Conservation (phyloP, 2,113 vertebrate species). For the Macrotus californicus region DNA sequence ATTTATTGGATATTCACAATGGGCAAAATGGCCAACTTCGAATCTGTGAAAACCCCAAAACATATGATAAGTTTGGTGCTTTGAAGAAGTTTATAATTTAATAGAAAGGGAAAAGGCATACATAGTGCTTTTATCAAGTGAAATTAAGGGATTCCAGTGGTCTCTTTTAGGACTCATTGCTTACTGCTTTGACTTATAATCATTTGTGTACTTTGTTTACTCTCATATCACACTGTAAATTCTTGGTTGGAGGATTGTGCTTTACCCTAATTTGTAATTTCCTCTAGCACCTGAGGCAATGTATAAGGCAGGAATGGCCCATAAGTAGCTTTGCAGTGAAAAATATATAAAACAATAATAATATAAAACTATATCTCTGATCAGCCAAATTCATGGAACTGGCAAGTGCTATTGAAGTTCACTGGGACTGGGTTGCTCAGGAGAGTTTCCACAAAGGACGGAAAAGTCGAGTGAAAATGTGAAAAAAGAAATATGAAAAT, state of each 20-base stretch:
- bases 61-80: not conserved
- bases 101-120: not conserved
- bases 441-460: not conserved
- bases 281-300: not conserved
- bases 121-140: not conserved
- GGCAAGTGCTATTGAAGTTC: not conserved
- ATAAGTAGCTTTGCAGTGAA: not conserved
- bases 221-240: not conserved
- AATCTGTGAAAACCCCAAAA: not conserved
- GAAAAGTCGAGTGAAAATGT: not conserved
- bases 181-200: slow-evolving; percentile 6
- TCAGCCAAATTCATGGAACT: not conserved
- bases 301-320: not conserved
- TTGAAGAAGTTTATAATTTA: not conserved
- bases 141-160: not conserved
- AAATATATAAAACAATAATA: not conserved
- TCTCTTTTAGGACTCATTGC: not conserved
- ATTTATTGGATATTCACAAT: not conserved
- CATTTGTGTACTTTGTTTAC: not conserved
- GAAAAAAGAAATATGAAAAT: not conserved
- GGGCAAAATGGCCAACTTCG: not conserved
- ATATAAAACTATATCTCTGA: not conserved
- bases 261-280: slow-evolving; percentile 4
- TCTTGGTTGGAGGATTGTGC: not conserved
- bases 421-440: not conserved